Conservation (phyloP, 2,797 vertebrate genomes). For the Anas capensis region DNA sequence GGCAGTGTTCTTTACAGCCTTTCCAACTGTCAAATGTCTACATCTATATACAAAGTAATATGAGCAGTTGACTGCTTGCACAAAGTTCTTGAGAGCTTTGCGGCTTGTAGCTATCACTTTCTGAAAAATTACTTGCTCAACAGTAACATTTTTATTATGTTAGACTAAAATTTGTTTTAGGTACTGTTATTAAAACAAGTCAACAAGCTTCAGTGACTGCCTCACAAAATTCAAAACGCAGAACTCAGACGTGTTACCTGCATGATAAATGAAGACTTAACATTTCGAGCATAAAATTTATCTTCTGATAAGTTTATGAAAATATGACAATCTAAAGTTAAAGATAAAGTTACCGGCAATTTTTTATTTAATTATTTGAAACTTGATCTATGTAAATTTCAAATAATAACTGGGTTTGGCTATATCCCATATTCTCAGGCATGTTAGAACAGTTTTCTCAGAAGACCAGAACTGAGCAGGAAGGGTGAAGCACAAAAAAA, state of each 20-base stretch:
- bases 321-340: neutral
- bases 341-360: neutral
- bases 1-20: neutral
- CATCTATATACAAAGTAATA: neutral
- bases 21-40: neutral
- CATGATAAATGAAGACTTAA: neutral
- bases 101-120: neutral
- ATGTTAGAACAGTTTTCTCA: neutral
- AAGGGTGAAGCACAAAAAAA: neutral
- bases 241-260: neutral
- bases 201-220: neutral
- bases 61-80: neutral
- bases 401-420: neutral
- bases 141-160: neutral
- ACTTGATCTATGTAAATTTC: neutral
- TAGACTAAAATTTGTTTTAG: neutral
- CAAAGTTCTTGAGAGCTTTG: neutral
- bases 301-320: neutral
- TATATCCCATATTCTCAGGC: neutral
- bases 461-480: neutral
- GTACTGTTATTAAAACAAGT: neutral
- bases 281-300: neutral
- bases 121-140: neutral
- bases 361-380: neutral
- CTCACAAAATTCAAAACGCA: neutral